phyloP scores from a whole-genome alignment of 2,888 invertebrate species.

The Cybosia mesomella region DNA sequence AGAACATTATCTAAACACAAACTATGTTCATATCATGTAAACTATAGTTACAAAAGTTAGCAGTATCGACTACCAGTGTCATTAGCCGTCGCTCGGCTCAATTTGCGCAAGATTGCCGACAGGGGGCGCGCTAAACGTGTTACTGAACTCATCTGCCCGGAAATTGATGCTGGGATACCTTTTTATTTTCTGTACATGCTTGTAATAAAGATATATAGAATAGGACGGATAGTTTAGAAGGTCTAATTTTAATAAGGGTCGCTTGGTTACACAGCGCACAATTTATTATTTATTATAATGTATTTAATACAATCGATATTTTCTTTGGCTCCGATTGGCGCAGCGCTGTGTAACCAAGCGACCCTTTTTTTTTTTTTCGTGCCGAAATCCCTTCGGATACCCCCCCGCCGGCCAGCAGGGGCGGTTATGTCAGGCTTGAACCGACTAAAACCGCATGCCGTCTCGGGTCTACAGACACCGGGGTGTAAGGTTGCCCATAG shows the following conservation, averaged over 20 bases:
- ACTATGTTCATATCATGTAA: neutral
- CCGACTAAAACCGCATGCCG: no score
- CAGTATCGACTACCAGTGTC: conserved; percentile 31
- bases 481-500: no score
- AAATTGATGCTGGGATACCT: conserved; percentile 50
- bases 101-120: conserved; percentile 56
- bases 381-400: no score
- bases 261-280: no score
- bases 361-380: no score
- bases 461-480: no score
- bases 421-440: no score
- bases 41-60: conserved; percentile 29
- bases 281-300: no score
- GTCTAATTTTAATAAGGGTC: neutral
- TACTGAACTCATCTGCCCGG: conserved; percentile 61
- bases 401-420: no score
- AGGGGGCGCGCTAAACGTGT: conserved; percentile 53
- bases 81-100: conserved; percentile 42
- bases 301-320: no score
- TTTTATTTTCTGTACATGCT: conserved; percentile 33
- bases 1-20: neutral
- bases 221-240: neutral
- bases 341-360: no score
- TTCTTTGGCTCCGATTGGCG: no score
- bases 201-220: neutral